These are phyloP conservation scores for Drosophila gaucha DNA, from an alignment of 2,888 invertebrate species.

Conservation along the genomic window DNA sequence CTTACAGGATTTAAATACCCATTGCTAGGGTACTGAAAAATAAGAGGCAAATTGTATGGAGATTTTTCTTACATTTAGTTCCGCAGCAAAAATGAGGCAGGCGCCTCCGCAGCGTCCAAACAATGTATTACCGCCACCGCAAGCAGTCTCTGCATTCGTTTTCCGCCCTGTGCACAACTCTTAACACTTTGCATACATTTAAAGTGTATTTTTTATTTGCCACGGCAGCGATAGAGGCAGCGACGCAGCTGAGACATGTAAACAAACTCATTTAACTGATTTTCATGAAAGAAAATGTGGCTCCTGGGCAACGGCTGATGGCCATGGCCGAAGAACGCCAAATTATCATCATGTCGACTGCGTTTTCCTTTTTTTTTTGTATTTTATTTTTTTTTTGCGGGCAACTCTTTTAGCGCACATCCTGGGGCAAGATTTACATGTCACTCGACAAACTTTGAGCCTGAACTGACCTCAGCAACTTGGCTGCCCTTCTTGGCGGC, in stretches of 20 bases:
- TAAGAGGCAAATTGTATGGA: slow-evolving; percentile 53
- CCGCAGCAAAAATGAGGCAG: slow-evolving; percentile 53
- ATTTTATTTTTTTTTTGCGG: slow-evolving; percentile 2
- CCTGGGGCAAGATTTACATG: slow-evolving; percentile 80
- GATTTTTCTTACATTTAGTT: slow-evolving; percentile 64
- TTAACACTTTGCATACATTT: slow-evolving; percentile 57
- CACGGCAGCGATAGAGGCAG: slow-evolving; percentile 5
- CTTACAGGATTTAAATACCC: background rate
- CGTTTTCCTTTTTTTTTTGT: slow-evolving; percentile 7
- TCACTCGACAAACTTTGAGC: slow-evolving; percentile 67
- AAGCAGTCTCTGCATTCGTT: background rate
- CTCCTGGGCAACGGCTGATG: slow-evolving; percentile 65
- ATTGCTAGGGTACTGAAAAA: slow-evolving; percentile 5
- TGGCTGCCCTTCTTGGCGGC: slow-evolving; percentile 42
- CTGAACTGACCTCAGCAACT: slow-evolving; percentile 58
- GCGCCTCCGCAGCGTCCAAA: slow-evolving; percentile 64
- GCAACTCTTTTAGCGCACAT: slow-evolving; percentile 68
- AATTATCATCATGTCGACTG: slow-evolving; percentile 57
- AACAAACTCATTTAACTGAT: slow-evolving; percentile 80
- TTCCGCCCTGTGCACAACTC: background rate
- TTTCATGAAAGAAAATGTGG: slow-evolving; percentile 70
- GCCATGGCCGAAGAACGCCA: slow-evolving; percentile 38
- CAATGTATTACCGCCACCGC: slow-evolving; percentile 47
- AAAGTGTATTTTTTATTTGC: slow-evolving; percentile 50
- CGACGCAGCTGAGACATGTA: slow-evolving; percentile 61